These are phyloP conservation scores for Holothuria leucospilota DNA, from an alignment of 53 echinoderm and acorn worm genomes.

Conservation along the genomic window DNA sequence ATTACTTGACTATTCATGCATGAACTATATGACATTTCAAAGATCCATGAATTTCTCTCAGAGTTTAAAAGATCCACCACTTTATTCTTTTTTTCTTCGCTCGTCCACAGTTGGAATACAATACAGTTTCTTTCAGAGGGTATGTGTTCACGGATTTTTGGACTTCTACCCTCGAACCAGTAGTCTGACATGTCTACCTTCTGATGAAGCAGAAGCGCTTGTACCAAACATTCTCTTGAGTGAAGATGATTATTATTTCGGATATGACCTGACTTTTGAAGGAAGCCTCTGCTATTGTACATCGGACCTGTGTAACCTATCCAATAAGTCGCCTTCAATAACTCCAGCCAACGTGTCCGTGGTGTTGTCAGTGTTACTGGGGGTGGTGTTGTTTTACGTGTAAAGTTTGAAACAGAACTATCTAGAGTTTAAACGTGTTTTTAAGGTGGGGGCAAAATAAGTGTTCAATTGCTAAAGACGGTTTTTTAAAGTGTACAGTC, in stretches of 20 bases:
- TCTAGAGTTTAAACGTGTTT: too few relatives aligned
- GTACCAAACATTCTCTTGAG: not conserved
- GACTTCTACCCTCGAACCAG: not conserved
- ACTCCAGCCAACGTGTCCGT: too few relatives aligned
- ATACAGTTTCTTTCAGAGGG: not conserved
- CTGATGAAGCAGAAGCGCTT: not conserved
- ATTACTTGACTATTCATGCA: too few relatives aligned
- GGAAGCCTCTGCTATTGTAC: slow-evolving; percentile 8
- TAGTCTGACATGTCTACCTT: not conserved
- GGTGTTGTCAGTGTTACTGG: not conserved
- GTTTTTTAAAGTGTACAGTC: too few relatives aligned
- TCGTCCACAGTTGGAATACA: not conserved
- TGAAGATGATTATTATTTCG: slow-evolving; percentile 11
- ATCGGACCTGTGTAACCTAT: slow-evolving; percentile 1
- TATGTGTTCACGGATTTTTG: slow-evolving; percentile 8
- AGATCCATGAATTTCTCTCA: too few relatives aligned
- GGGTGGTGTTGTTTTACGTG: too few relatives aligned
- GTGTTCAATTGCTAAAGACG: too few relatives aligned
- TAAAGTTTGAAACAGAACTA: too few relatives aligned
- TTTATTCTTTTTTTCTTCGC: not conserved
- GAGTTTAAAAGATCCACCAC: not conserved
- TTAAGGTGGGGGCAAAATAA: too few relatives aligned
- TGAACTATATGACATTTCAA: too few relatives aligned
- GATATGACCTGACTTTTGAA: not conserved
- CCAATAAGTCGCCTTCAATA: too few relatives aligned